phyloP scores from a whole-genome alignment of 1,140 invertebrate genomes.

The Eriocheir sinensis region DNA sequence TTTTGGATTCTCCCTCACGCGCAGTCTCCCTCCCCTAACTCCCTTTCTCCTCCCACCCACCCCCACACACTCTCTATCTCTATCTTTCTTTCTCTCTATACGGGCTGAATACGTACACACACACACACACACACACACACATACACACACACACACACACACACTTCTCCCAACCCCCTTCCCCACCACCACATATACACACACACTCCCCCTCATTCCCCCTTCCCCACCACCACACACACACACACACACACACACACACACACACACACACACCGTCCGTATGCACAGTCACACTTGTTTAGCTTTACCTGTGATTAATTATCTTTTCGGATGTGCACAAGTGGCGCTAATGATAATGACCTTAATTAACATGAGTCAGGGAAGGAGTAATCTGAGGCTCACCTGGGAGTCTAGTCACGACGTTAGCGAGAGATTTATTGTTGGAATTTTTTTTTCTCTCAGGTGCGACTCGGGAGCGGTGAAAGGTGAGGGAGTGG shows the following conservation, averaged over 20 bases:
- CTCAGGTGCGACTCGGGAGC: neutral
- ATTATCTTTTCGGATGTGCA: neutral
- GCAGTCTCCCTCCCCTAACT: neutral
- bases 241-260: constrained; percentile 44
- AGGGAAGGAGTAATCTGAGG: constrained; percentile 2
- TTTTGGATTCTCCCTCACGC: neutral
- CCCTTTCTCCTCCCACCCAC: neutral
- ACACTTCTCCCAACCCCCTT: neutral
- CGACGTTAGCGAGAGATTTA: neutral
- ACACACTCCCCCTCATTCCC: neutral
- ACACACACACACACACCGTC: neutral
- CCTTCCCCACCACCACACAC: neutral
- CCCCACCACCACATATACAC: neutral
- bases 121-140: neutral
- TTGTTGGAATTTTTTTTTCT: neutral
- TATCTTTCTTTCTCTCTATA: constrained; percentile 32
- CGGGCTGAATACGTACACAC: neutral
- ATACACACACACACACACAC: neutral
- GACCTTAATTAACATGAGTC: constrained; percentile 53
- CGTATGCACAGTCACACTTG: constrained; percentile 60
- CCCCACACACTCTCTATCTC: constrained; percentile 19
- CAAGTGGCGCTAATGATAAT: constrained; percentile 66
- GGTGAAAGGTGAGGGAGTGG: neutral
- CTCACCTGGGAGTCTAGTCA: neutral
- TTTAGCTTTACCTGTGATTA: constrained; percentile 50